Evolutionary conservation across 53 echinoderm and acorn worm species (phyloP), one percentile per base, ranked within the genome.

Genomic region (Luidia sarsii): DNA sequence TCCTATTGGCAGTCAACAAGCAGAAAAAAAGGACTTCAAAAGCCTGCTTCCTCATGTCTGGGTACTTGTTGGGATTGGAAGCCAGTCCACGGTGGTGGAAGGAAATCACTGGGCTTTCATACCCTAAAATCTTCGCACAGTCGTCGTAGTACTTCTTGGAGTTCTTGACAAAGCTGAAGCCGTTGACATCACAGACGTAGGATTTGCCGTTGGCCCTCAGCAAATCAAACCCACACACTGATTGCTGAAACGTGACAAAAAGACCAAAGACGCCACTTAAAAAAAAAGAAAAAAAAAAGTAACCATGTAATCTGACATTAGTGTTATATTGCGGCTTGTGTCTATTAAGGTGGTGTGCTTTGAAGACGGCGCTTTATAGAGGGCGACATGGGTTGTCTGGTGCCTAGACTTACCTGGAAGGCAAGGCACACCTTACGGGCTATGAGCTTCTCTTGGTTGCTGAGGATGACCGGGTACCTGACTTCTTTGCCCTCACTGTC

Each of bases 91-190:
- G n/a, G n/a, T n/a, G n/a, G n/a, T n/a, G n/a, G n/a, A n/a, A n/a
- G n/a, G n/a, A n/a, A n/a, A 32, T 32, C 70, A 15, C 14, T 48
- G n/a, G 43, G n/a, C 18, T 9, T 3, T 18, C 81, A 89, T 82
- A 95, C 97, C 93, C 93, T 41, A 93, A 59, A 67, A 96, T 96
- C 50, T 96, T 96, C 48, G 97, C 93, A 86, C 97, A 96, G 69
- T 96, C 97, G 65, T 96, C 97, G 68, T 96, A 96, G 80, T 96
- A 96, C 79, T 96, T 96, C 67, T 96, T 96, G 18, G 96, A 96
- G 63, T 96, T 96, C 82, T 96, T 96, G 52, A 96, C 97, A 75
- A 96, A 96, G 81, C 97, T 96, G 81, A 96, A 96, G 33, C 97
- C 97, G 84, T 96, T 96, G 39, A 96, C 97, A 65, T 96, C 97